Base-by-base conservation (phyloP, 30 jellyfish, hydroid and myxozoan species). In the Rhopilema esculentum region DNA sequence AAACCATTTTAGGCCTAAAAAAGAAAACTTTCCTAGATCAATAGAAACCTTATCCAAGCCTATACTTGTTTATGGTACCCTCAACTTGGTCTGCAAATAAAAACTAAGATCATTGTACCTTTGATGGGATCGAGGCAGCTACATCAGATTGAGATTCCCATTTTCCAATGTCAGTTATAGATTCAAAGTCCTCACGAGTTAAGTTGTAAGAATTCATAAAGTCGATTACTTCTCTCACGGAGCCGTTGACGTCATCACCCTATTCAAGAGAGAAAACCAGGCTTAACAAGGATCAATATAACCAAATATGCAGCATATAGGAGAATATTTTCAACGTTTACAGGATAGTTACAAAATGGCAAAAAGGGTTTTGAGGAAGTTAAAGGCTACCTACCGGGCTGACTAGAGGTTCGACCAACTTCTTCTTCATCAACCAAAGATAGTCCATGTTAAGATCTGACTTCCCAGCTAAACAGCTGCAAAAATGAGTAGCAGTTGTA, bases 141-240 rank as follows among this genome's bases (percentile, higher is more conserved):
- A 68, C 28, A 70, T 91, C 94, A 1, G 90, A 77, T 49, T 68
- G 86, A 16, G 87, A 62, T 1, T 89, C 95, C 97, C 97, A 96
- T 76, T 83, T 88, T 8, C 98, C 90, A 40, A 91, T 88, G 48
- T 96, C 99, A 77, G 75, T 49, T 24, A 96, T 29, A 31, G 97
- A 91, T 72, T 96, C 99, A 98, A 98, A 96, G 89, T 96, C 99
- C 63, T 96, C 99, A 23, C 98, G 72, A 24, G 93, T 87, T 28
- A 96, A 66, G 80, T 88, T 80, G 69, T 96, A 96, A 7, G 90
- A 50, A 50, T 96, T 83, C 97, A 96, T 87, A 9, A 92, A 19
- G 27, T 80, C 92, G 71, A 95, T 82, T 25, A 90, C 98, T 72
- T 84, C 49, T 27, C 86, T 91, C 16, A 91, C 97, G 18, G 96